These are phyloP conservation scores for Triplophysa tibetana DNA, from an alignment of 2,113 vertebrate species.

Conservation along the genomic window DNA sequence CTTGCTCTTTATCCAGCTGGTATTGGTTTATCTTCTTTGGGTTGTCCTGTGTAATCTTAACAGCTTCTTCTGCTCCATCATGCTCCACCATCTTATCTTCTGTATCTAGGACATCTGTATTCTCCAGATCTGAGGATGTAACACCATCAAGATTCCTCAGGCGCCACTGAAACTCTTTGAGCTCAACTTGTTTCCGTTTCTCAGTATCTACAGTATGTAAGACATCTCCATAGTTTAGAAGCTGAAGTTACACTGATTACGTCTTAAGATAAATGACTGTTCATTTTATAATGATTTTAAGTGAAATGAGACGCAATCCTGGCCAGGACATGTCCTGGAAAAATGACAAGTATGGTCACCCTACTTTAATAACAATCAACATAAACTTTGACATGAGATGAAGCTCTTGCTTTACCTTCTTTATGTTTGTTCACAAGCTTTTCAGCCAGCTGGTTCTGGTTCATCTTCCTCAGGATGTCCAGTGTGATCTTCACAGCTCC, in stretches of 20 bases:
- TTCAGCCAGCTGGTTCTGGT: conserved; percentile 8
- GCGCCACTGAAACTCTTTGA: conserved; percentile 14
- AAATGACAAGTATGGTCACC: too few species aligned
- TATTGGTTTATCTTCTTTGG: neutral
- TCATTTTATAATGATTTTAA: too few species aligned
- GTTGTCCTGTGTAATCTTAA: neutral
- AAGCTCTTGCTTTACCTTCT: too few species aligned
- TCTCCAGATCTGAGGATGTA: neutral
- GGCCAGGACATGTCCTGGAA: too few species aligned
- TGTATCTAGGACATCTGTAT: neutral
- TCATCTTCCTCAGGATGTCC: conserved; percentile 5
- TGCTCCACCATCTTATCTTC: conserved; percentile 9
- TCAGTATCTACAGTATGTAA: neutral
- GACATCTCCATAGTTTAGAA: too few species aligned
- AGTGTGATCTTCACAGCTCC: conserved; percentile 1
- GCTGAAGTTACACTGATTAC: too few species aligned
- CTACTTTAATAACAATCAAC: too few species aligned
- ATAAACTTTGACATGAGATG: too few species aligned
- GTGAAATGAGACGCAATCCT: too few species aligned
- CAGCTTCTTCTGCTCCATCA: neutral
- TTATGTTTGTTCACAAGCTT: neutral
- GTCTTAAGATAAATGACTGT: too few species aligned
- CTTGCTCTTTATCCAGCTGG: neutral
- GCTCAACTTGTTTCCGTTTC: neutral
- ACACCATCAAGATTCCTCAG: neutral